Evolutionary conservation across 2,888 invertebrate genomes (phyloP).

Genomic region (Hemistola chrysoprasaria): DNA sequence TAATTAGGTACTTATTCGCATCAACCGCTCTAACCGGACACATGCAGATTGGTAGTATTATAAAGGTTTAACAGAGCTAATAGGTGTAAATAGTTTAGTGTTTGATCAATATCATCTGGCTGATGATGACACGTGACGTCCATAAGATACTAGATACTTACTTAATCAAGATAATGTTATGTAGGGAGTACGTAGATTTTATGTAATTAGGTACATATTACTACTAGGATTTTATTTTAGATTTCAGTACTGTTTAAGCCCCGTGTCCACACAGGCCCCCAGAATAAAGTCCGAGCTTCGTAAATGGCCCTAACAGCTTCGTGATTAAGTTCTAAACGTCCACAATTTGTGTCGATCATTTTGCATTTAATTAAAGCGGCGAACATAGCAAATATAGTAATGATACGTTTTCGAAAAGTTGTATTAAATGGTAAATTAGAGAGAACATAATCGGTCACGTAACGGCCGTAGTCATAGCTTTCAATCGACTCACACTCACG

Average conservation of each 20-base stretch:
- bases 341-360: slow-evolving; percentile 43
- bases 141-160: no score
- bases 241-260: no score
- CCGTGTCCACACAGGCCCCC: no score
- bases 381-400: slow-evolving; percentile 49
- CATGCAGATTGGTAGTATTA: slow-evolving; percentile 10
- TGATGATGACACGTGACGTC: no score
- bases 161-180: no score
- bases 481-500: slow-evolving; percentile 56
- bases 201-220: no score
- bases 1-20: slow-evolving; percentile 30
- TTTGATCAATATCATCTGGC: no score
- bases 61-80: no score
- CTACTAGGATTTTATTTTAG: no score
- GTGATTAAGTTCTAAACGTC: slow-evolving; percentile 21
- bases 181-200: no score
- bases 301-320: slow-evolving; percentile 1
- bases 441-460: slow-evolving; percentile 65
- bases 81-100: neutral
- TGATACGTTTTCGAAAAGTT: slow-evolving; percentile 46
- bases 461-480: slow-evolving; percentile 56
- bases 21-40: slow-evolving; percentile 38
- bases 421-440: slow-evolving; percentile 61
- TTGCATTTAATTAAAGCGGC: slow-evolving; percentile 36
- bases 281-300: neutral